Evolutionary conservation across 2,797 vertebrate genomes (phyloP).

Genomic region (Oreonectes daqikongensis): DNA sequence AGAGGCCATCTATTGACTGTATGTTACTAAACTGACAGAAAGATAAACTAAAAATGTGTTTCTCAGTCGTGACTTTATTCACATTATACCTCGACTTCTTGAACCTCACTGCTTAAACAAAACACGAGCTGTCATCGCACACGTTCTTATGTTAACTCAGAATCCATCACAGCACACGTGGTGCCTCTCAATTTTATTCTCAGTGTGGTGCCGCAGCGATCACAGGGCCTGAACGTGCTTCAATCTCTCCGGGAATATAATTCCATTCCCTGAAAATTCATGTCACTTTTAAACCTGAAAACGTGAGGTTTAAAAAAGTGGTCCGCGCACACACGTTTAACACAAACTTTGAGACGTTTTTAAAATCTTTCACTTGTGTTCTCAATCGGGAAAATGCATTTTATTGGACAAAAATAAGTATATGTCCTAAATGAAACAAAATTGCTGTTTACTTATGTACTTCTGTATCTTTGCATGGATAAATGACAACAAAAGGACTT

Average conservation of each 20-base stretch:
- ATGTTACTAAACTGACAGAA: too few relatives aligned
- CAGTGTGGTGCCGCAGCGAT: conserved; percentile 19
- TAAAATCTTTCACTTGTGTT: not conserved
- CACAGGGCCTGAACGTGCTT: not conserved
- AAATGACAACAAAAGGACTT: too few relatives aligned
- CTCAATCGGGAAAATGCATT: not conserved
- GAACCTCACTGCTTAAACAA: not conserved
- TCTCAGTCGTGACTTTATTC: not conserved
- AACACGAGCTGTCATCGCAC: not conserved
- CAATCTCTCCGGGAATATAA: conserved; percentile 13
- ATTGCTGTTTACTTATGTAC: too few relatives aligned
- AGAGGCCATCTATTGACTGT: too few relatives aligned
- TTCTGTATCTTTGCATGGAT: too few relatives aligned
- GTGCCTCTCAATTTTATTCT: conserved; percentile 38
- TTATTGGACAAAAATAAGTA: not conserved
- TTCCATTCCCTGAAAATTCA: conserved; percentile 23
- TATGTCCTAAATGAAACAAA: too few relatives aligned
- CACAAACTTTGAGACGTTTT: not conserved
- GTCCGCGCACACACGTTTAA: not conserved
- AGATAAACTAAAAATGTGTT: too few relatives aligned
- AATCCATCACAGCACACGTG: conserved; percentile 1
- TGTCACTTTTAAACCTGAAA: not conserved
- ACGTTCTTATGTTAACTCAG: not conserved
- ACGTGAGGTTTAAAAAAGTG: not conserved
- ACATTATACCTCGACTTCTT: too few relatives aligned